These are phyloP conservation scores for Poeciliopsis gracilis DNA, from an alignment of 2,797 vertebrate species.

Conservation along the genomic window DNA sequence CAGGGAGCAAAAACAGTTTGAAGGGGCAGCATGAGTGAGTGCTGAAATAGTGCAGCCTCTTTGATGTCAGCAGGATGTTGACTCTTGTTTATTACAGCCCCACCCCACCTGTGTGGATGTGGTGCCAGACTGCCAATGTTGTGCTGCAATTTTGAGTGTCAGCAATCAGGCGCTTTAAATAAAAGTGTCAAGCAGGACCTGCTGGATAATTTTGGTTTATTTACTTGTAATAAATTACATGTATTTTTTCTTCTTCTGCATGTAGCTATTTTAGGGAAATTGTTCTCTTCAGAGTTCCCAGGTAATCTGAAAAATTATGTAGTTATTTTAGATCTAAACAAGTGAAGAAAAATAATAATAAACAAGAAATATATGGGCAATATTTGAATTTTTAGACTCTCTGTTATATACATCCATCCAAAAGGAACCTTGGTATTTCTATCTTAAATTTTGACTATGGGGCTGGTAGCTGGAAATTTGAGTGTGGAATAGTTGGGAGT, in stretches of 20 bases:
- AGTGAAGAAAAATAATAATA: neutral
- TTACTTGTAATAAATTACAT: neutral
- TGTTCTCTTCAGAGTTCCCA: neutral
- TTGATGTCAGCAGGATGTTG: constrained; percentile 66
- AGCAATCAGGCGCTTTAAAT: neutral
- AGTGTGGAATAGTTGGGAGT: neutral
- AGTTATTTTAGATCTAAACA: neutral
- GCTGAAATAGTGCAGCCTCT: constrained; percentile 58
- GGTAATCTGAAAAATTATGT: neutral
- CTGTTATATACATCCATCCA: neutral
- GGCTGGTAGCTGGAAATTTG: no score
- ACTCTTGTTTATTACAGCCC: constrained; percentile 44
- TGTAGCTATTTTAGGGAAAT: neutral
- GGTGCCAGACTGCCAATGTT: constrained; percentile 7
- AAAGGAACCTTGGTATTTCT: neutral
- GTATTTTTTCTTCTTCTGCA: neutral
- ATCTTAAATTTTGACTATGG: neutral
- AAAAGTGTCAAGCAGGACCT: neutral
- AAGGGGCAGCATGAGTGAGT: constrained; percentile 30
- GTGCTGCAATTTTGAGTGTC: constrained; percentile 22
- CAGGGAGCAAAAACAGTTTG: constrained; percentile 45
- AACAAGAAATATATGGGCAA: neutral
- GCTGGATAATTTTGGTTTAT: neutral
- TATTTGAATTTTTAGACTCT: neutral
- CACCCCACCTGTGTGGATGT: constrained; percentile 17